phyloP scores from a whole-genome alignment of 2,888 invertebrate genomes.

The Eilema depressum region DNA sequence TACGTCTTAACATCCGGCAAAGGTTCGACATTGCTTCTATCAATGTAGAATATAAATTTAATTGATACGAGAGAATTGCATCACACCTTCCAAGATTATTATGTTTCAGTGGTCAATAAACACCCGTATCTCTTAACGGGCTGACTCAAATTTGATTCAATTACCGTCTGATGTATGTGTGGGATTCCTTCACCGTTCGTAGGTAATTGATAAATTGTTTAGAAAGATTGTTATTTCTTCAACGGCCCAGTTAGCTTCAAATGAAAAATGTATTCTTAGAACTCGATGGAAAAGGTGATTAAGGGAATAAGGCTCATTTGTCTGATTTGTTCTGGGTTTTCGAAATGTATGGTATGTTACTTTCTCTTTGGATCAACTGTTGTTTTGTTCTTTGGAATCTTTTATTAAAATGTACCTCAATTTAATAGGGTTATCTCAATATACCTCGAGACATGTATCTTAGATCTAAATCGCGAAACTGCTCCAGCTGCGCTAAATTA shows the following conservation, averaged over 20 bases:
- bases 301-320: slow-evolving; percentile 31
- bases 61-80: slow-evolving; percentile 10
- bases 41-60: neutral
- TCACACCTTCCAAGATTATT: slow-evolving; percentile 11
- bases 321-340: slow-evolving; percentile 31
- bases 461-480: too few species aligned
- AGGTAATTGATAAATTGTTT: slow-evolving; percentile 42
- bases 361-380: slow-evolving; percentile 38
- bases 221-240: slow-evolving; percentile 32
- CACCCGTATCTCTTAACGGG: slow-evolving; percentile 11
- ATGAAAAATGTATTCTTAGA: slow-evolving; percentile 28
- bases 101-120: slow-evolving; percentile 3
- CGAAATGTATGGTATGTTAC: slow-evolving; percentile 30
- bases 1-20: slow-evolving; percentile 3
- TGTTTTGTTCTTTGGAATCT: slow-evolving; percentile 23
- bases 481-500: too few species aligned
- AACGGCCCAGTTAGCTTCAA: slow-evolving; percentile 28
- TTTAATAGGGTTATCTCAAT: neutral
- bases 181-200: slow-evolving; percentile 42
- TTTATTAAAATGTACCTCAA: slow-evolving; percentile 6
- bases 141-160: slow-evolving; percentile 20
- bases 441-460: too few species aligned
- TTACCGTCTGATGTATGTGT: slow-evolving; percentile 26
- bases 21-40: neutral
- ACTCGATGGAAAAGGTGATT: slow-evolving; percentile 38